phyloP scores from a whole-genome alignment of 2,888 invertebrate species.

The Anarsia innoxiella region DNA sequence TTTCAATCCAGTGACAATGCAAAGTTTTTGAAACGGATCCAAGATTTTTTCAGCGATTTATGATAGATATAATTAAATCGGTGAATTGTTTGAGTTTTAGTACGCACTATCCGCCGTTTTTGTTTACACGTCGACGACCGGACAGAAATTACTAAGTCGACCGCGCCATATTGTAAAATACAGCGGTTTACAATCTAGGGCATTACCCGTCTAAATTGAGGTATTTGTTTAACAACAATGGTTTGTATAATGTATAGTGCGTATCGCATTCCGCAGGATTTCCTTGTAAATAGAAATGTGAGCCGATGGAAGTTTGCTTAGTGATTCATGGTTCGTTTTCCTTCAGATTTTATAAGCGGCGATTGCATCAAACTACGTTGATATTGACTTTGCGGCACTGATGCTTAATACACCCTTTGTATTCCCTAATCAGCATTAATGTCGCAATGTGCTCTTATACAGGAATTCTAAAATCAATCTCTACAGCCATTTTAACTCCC shows the following conservation, averaged over 20 bases:
- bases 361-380: too few relatives aligned
- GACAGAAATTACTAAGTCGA: slow-evolving; percentile 52
- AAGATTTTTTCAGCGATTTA: too few relatives aligned
- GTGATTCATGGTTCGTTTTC: too few relatives aligned
- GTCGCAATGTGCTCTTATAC: too few relatives aligned
- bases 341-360: too few relatives aligned
- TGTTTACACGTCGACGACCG: slow-evolving; percentile 65
- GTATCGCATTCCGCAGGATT: slow-evolving; percentile 45
- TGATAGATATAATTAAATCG: too few relatives aligned
- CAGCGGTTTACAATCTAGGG: slow-evolving; percentile 60
- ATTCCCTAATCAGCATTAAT: too few relatives aligned
- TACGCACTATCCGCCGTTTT: slow-evolving; percentile 35
- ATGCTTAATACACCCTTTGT: too few relatives aligned
- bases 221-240: slow-evolving; percentile 58
- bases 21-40: slow-evolving; percentile 2
- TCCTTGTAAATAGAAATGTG: slow-evolving; percentile 19
- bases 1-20: not conserved
- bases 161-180: slow-evolving; percentile 59
- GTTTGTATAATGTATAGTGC: slow-evolving; percentile 50
- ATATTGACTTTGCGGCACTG: too few relatives aligned
- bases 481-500: too few relatives aligned
- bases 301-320: not conserved
- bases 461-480: too few relatives aligned
- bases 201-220: slow-evolving; percentile 64
- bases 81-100: slow-evolving; percentile 21